These are phyloP conservation scores for Eulithis testata DNA, from an alignment of 2,888 invertebrate species.

Conservation along the genomic window DNA sequence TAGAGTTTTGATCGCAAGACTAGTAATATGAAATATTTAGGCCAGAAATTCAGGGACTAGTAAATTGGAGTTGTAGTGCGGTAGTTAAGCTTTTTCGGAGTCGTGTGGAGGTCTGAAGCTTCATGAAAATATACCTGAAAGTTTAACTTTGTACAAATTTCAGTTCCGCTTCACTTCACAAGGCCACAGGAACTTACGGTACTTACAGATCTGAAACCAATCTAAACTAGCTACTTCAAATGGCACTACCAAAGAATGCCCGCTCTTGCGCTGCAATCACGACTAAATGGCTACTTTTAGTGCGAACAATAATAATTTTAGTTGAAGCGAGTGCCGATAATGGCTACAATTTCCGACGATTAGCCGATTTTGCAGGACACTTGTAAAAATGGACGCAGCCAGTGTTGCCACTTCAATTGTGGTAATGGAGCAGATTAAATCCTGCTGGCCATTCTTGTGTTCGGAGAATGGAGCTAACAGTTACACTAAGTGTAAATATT, in stretches of 20 bases:
- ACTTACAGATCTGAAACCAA: conserved; percentile 30
- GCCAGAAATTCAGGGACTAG: too few species aligned
- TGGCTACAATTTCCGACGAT: conserved; percentile 83
- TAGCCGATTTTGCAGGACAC: conserved; percentile 76
- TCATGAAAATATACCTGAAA: too few species aligned
- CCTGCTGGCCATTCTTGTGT: conserved; percentile 19
- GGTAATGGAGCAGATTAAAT: conserved; percentile 45
- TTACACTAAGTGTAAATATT: neutral
- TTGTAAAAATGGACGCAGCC: conserved; percentile 72
- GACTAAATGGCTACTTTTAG: conserved; percentile 80
- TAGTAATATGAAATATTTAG: too few species aligned
- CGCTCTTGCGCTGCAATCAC: conserved; percentile 58
- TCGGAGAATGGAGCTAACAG: neutral
- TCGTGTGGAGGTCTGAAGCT: too few species aligned
- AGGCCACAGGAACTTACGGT: neutral
- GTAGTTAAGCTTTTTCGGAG: too few species aligned
- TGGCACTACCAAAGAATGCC: conserved; percentile 52
- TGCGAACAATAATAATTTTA: conserved; percentile 83
- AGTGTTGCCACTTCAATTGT: conserved; percentile 58
- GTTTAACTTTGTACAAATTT: too few species aligned
- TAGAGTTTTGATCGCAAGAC: too few species aligned
- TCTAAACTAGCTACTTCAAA: conserved; percentile 40
- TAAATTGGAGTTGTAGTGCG: too few species aligned
- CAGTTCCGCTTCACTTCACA: too few species aligned
- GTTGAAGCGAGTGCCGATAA: conserved; percentile 80